Base-by-base conservation (phyloP, 2,113 vertebrate genomes). In the Acanthochromis polyacanthus region DNA sequence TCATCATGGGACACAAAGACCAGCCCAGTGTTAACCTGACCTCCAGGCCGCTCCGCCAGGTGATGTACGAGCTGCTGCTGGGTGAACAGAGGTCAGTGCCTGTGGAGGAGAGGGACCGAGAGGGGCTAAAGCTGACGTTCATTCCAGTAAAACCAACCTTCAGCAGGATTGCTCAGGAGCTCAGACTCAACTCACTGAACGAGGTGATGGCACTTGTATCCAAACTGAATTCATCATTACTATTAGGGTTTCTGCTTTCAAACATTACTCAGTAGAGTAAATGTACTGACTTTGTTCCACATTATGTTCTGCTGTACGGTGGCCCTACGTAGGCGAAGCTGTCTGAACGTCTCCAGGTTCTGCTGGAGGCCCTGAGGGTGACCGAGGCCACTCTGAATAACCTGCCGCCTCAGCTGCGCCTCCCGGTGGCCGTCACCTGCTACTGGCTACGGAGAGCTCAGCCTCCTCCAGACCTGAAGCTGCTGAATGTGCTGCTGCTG, bases 401-500 rank as follows among this genome's bases (percentile, higher is more conserved):
- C 0, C 4, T 96, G 38, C 95, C 95, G 0, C 10, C 82, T 43
- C 66, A 83, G 45, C 68, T 97, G 51, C 91, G 91, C 15, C 88
- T 98, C 53, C 91, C 94, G 3, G 0, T 95, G 67, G 94, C 95
- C 20, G 93, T 93, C 56, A 97, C 93, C 0, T 96, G 95, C 90
- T 97, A 91, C 80, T 98, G 97, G 97, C 19, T 95, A 65, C 30
- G 23, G 67, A 75, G 70, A 5, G 82, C 94, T 10, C 4, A 50
- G 51, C 92, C 93, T 32, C 90, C 63, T 79, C 91, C 93, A 0
- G 91, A 88, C 2, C 10, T 84, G 23, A 83, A 82, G 10, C 93
- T 96, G 2, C 76, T 96, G 10, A 95, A 96, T 75, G 95, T 95
- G 22, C 85, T 98, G 32, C 92, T 98, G 77, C 89, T 97, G 73